Evolutionary conservation across 2,797 vertebrate genomes (phyloP), one percentile per base, ranked within the genome.

Genomic region (Chromis chromis): DNA sequence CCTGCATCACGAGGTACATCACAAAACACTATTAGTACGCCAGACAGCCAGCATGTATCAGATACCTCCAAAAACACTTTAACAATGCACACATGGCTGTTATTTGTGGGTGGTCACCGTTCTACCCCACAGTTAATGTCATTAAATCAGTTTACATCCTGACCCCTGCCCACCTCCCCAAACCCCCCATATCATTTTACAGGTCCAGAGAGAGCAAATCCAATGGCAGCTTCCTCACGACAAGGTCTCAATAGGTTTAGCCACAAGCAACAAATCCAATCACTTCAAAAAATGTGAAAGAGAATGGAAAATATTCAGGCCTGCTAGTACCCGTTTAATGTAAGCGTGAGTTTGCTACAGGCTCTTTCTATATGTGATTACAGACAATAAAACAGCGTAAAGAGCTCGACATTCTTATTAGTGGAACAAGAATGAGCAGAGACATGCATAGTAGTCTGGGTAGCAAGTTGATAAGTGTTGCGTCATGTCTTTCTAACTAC

Each of bases 221-320:
- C 58, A 12, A 3, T 66, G 53, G 1, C 22, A 44, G 42, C 12
- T 22, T 63, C 17, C 40, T n/a, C 53, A 33, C 1, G 2, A 19
- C 24, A 48, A 60, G 22, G 19, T 62, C 22, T 44, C 6, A 19
- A 76, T 39, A n/a, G 25, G 40, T 64, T 70, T 21, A 54, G 36
- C 12, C 49, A 79, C 48, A 42, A 79, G 65, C 42, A 55, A 55
- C 12, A 11, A 58, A 82, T 61, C 11, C 67, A 74, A 80, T 77
- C n/a, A 50, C 52, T 82, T 63, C 71, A 74, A 48, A 56, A 36
- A 36, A 36, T 6, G 4, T 27, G 22, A 33, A 72, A 54, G 59
- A 78, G 62, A 68, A 76, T 64, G 63, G 67, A 14, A 89, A 84
- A 68, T 70, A 79, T 73, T 75, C 65, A 79, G 70, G 24, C 73